Conservation (phyloP, 2,797 vertebrate genomes). For the Acipenser oxyrinchus region DNA sequence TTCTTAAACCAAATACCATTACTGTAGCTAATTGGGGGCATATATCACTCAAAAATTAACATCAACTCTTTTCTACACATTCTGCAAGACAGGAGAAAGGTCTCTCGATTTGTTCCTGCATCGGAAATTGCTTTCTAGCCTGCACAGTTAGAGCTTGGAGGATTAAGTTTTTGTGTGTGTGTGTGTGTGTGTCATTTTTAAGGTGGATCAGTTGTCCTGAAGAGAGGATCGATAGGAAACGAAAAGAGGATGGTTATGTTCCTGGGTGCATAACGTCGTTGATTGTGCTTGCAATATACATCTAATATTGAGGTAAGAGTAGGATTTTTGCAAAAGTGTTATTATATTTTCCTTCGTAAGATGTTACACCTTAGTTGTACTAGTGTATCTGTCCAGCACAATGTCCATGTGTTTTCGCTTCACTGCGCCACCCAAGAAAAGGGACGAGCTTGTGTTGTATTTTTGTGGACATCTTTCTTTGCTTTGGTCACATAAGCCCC, state of each 20-base stretch:
- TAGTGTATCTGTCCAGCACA: constrained; percentile 27
- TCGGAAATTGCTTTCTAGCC: constrained; percentile 46
- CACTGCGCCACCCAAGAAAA: constrained; percentile 66
- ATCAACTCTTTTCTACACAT: constrained; percentile 36
- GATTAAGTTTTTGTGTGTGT: constrained; percentile 65
- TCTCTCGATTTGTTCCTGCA: constrained; percentile 26
- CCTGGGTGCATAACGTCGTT: constrained; percentile 46
- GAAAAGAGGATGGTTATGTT: constrained; percentile 55
- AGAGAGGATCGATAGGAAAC: constrained; percentile 51
- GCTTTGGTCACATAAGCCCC: constrained; percentile 35
- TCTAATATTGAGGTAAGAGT: constrained; percentile 55
- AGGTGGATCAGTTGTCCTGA: constrained; percentile 57
- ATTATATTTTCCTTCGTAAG: constrained; percentile 26
- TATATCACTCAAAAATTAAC: constrained; percentile 18
- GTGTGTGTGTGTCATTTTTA: constrained; percentile 47
- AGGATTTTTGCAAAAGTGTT: background rate
- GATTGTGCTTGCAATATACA: constrained; percentile 51
- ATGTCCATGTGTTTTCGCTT: constrained; percentile 61
- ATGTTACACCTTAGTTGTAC: constrained; percentile 10
- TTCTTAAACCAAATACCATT: constrained; percentile 24
- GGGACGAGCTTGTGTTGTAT: constrained; percentile 46
- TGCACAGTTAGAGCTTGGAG: constrained; percentile 32
- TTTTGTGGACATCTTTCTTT: constrained; percentile 38
- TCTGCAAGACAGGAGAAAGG: constrained; percentile 26
- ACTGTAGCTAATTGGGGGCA: constrained; percentile 42